phyloP scores from a whole-genome alignment of 2,113 vertebrate species.

The Gymnarchus niloticus region DNA sequence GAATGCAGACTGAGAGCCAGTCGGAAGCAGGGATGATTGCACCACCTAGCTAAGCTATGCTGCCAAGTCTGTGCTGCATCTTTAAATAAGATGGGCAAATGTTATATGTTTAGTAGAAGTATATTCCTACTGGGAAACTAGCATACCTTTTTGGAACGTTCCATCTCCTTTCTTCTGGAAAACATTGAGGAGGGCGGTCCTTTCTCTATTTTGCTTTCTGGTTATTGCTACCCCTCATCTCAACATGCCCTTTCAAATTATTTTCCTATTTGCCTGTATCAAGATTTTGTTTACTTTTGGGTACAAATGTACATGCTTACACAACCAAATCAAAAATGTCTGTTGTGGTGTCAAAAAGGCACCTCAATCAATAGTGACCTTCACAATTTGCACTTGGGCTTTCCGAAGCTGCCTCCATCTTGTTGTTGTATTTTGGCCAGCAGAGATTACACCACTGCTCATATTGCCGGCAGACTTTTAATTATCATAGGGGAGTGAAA shows the following conservation, averaged over 20 bases:
- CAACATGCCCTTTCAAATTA: neutral
- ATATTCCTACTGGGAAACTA: no score
- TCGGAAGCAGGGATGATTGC: neutral
- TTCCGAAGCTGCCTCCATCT: neutral
- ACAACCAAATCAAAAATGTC: neutral
- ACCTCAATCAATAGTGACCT: neutral
- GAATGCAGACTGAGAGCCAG: neutral
- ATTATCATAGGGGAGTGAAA: neutral
- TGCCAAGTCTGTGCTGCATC: no score
- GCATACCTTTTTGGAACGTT: neutral
- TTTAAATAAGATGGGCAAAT: no score
- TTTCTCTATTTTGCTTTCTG: neutral
- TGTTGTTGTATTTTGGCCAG: neutral
- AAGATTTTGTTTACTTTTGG: neutral
- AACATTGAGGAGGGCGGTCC: neutral
- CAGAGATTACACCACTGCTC: neutral
- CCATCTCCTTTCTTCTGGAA: neutral
- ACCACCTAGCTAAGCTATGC: neutral
- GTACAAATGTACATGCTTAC: neutral
- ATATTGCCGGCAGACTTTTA: neutral
- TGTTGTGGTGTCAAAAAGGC: neutral
- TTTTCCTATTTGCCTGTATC: neutral
- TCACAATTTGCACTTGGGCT: neutral
- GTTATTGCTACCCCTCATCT: neutral
- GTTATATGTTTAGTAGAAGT: no score